These are phyloP conservation scores for Pomatostomus ruficeps DNA, from an alignment of 2,113 vertebrate genomes.

Conservation along the genomic window DNA sequence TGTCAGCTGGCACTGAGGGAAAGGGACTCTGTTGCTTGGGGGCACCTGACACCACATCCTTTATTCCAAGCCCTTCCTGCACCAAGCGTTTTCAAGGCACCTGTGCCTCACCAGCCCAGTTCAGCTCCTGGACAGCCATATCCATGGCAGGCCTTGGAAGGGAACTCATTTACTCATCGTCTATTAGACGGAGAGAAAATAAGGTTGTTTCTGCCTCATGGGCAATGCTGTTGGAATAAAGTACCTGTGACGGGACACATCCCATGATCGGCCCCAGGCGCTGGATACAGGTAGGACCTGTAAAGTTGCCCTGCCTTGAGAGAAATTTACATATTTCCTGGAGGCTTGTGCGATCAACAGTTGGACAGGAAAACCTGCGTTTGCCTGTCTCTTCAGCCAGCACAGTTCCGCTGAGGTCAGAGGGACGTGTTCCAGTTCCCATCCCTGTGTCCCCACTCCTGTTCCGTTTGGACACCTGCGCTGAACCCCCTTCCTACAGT, in stretches of 20 bases:
- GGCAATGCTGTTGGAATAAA: not conserved
- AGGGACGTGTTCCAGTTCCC: not conserved
- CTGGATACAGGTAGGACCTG: not conserved
- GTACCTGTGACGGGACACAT: not conserved
- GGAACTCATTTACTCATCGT: not conserved
- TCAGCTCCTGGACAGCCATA: not conserved
- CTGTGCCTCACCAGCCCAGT: not conserved
- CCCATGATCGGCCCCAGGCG: not conserved
- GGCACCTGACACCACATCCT: not conserved
- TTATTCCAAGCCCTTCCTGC: not conserved
- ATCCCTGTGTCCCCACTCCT: not conserved
- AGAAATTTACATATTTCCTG: not conserved
- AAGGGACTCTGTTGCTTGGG: accelerated
- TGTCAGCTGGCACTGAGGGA: not conserved
- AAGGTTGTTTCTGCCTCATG: not conserved
- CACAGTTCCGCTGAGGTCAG: not conserved
- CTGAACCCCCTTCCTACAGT: not conserved
- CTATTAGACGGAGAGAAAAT: not conserved
- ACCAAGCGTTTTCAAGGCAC: not conserved
- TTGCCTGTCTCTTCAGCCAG: not conserved
- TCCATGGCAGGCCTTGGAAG: not conserved
- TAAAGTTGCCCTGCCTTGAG: not conserved
- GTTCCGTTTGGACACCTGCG: not conserved
- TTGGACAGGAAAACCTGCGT: not conserved
- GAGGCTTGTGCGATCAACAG: not conserved